Evolutionary conservation across 1,140 invertebrate species (phyloP).

Genomic region (Lepidostoma basale): DNA sequence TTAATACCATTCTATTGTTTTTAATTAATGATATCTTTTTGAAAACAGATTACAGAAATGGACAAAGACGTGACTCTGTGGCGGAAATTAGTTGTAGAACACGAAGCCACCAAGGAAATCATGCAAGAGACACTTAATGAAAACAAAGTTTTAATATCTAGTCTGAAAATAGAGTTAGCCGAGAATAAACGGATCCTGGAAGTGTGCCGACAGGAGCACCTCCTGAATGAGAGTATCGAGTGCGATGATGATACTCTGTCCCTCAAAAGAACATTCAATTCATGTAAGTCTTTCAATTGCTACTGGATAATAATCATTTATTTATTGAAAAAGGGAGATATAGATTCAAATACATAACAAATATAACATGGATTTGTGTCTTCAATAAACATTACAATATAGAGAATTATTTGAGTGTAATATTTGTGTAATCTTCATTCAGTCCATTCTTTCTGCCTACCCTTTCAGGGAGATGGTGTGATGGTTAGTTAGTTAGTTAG

Average conservation of each 20-base stretch:
- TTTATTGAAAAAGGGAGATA: no score
- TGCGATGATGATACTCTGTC: slow-evolving; percentile 37
- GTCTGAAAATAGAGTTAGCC: slow-evolving; percentile 10
- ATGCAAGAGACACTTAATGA: slow-evolving; percentile 11
- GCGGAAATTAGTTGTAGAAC: slow-evolving; percentile 26
- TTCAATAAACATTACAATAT: no score
- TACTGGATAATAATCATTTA: no score
- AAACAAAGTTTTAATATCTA: neutral
- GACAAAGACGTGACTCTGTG: slow-evolving; percentile 25
- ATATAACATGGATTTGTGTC: no score
- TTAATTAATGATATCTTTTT: neutral
- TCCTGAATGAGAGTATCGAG: slow-evolving; percentile 36
- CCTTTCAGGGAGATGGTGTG: no score
- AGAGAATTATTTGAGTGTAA: no score
- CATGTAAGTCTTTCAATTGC: slow-evolving; percentile 28
- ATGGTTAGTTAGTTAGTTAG: no score
- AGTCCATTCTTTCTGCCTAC: no score
- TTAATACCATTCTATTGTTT: neutral
- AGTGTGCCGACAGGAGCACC: slow-evolving; percentile 23
- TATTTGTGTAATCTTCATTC: no score
- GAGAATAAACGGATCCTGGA: slow-evolving; percentile 27
- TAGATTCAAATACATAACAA: no score
- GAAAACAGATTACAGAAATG: slow-evolving; percentile 16
- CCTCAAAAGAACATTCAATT: slow-evolving; percentile 24
- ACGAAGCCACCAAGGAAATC: neutral